phyloP scores from a whole-genome alignment of 2,113 vertebrate species.

The Passer montanus region DNA sequence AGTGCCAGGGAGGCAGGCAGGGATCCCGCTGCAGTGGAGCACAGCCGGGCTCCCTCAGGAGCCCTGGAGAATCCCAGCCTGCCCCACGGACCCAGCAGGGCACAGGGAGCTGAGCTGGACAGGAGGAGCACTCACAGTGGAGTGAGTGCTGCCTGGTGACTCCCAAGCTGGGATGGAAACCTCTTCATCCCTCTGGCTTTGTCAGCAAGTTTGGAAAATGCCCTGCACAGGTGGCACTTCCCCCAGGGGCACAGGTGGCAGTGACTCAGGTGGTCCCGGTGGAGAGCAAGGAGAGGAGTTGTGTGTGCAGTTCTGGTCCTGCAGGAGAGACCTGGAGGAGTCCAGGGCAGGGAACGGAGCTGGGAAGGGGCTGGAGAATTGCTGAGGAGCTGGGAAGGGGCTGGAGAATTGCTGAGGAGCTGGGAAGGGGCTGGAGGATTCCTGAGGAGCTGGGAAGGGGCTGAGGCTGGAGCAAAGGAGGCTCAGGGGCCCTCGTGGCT shows the following conservation, averaged over 20 bases:
- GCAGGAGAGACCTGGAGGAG: background rate
- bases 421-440: no score
- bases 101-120: background rate
- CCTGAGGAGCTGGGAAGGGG: no score
- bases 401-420: no score
- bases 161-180: background rate
- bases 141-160: background rate
- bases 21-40: background rate
- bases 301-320: background rate
- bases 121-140: no score
- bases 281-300: background rate
- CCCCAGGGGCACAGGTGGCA: background rate
- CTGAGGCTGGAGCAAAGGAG: no score
- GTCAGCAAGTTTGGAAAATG: background rate
- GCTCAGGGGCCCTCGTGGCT: background rate
- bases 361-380: no score
- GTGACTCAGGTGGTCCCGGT: background rate
- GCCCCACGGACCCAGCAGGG: background rate
- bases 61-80: background rate
- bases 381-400: no score
- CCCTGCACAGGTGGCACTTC: rapidly evolving
- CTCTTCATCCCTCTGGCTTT: background rate
- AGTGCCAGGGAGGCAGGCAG: background rate
- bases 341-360: background rate
- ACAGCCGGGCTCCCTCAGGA: rapidly evolving